Evolutionary conservation across 2,113 vertebrate species (phyloP).

Genomic region (Pristiophorus japonicus): DNA sequence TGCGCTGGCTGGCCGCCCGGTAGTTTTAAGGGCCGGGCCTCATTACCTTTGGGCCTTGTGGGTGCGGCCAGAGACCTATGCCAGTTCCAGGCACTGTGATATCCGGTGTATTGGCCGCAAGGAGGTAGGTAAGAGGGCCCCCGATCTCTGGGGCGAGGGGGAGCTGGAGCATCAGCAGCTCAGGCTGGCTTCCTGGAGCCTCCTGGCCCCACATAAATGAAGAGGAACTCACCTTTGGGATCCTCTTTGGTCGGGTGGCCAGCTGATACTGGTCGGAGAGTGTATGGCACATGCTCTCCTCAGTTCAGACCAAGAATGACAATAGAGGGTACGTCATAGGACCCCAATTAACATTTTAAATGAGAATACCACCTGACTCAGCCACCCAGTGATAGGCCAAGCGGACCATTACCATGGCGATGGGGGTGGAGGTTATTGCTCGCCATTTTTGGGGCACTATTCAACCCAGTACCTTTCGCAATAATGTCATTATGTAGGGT

Average conservation of each 20-base stretch:
- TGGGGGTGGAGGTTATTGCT: too few relatives aligned
- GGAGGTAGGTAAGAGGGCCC: background rate
- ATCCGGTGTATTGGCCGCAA: background rate
- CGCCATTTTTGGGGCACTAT: too few relatives aligned
- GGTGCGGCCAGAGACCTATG: background rate
- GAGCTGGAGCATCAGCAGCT: background rate
- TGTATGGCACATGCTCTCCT: background rate
- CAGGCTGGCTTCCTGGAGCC: background rate
- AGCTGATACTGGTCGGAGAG: background rate
- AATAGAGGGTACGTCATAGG: background rate
- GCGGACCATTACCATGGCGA: background rate
- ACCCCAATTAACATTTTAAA: background rate
- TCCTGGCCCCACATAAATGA: background rate
- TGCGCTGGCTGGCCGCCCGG: background rate
- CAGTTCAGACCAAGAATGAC: background rate
- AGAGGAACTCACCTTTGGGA: background rate
- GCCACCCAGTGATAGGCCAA: background rate
- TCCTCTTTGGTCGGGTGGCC: background rate
- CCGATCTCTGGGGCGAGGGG: background rate
- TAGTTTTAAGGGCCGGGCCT: background rate
- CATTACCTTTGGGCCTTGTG: background rate
- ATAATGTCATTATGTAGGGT: too few relatives aligned
- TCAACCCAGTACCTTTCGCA: too few relatives aligned
- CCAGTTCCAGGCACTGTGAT: background rate
- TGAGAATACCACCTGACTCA: background rate